Evolutionary conservation across 2,797 vertebrate species (phyloP).

Genomic region (Tokudaia muenninki): DNA sequence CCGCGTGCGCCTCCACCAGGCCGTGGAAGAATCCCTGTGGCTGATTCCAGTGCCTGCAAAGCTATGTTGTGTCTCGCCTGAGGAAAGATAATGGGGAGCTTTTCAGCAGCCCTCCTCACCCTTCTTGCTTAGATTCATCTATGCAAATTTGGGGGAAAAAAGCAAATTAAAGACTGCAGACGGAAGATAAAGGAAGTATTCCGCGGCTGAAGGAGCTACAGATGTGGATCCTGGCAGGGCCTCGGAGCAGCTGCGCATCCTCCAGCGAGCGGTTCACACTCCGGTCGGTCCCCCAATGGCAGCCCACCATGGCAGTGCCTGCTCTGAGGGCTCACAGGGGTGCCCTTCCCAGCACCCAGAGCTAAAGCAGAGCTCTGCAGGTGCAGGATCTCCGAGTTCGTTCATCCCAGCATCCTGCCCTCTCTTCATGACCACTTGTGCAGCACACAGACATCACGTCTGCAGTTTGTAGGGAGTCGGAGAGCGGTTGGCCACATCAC

Average conservation of each 20-base stretch:
- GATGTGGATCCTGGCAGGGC: not conserved
- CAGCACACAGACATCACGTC: not conserved
- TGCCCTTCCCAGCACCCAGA: not conserved
- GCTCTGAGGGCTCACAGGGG: not conserved
- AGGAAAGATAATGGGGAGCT: accelerated
- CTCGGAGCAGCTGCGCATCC: slow-evolving; percentile 7
- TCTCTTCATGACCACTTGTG: accelerated
- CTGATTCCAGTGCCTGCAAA: accelerated
- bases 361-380: not conserved
- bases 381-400: accelerated
- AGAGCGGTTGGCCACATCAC: accelerated
- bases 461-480: accelerated
- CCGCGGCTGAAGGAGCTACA: not conserved
- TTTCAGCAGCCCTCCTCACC: not conserved
- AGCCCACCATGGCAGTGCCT: not conserved
- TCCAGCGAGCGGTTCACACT: not conserved
- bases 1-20: accelerated
- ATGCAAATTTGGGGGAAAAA: not conserved
- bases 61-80: not conserved
- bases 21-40: accelerated
- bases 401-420: not conserved
- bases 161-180: not conserved
- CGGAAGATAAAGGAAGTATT: not conserved
- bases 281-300: not conserved
- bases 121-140: not conserved